Evolutionary conservation across 2,888 invertebrate genomes (phyloP).

Genomic region (Polydesmus complanatus): DNA sequence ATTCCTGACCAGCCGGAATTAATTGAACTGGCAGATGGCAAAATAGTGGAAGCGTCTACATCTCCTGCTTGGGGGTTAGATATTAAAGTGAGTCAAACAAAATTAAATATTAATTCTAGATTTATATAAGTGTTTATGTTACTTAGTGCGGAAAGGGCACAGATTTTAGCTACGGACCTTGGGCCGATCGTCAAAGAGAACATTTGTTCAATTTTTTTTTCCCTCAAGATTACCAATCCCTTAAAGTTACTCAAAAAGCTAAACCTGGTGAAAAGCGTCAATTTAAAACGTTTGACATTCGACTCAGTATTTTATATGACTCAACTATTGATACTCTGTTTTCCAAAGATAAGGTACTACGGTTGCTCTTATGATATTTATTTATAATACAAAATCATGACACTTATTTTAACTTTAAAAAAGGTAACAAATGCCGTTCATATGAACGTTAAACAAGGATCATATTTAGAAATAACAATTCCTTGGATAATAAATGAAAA

Average conservation of each 20-base stretch:
- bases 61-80: slow-evolving; percentile 93
- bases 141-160: slow-evolving; percentile 72
- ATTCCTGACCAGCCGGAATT: slow-evolving; percentile 85
- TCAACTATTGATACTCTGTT: slow-evolving; percentile 93
- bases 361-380: neutral
- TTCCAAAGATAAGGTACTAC: slow-evolving; percentile 59
- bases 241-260: slow-evolving; percentile 55
- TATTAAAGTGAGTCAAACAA: slow-evolving; percentile 49
- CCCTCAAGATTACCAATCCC: slow-evolving; percentile 49
- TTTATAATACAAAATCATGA: neutral
- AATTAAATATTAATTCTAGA: neutral
- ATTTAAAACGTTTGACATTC: slow-evolving; percentile 82
- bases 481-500: slow-evolving; percentile 81
- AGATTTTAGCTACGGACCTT: slow-evolving; percentile 95
- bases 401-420: no score
- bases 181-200: slow-evolving; percentile 95
- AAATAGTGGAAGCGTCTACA: slow-evolving; percentile 67
- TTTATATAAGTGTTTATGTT: slow-evolving; percentile 14
- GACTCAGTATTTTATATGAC: slow-evolving; percentile 76
- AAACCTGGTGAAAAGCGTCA: slow-evolving; percentile 75
- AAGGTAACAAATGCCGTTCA: slow-evolving; percentile 94
- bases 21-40: slow-evolving; percentile 72
- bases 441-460: slow-evolving; percentile 86
- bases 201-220: slow-evolving; percentile 91
- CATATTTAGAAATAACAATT: slow-evolving; percentile 88